Evolutionary conservation across 2,888 invertebrate species (phyloP), one percentile per base, ranked within the genome.

Genomic region (Elysia crispata): DNA sequence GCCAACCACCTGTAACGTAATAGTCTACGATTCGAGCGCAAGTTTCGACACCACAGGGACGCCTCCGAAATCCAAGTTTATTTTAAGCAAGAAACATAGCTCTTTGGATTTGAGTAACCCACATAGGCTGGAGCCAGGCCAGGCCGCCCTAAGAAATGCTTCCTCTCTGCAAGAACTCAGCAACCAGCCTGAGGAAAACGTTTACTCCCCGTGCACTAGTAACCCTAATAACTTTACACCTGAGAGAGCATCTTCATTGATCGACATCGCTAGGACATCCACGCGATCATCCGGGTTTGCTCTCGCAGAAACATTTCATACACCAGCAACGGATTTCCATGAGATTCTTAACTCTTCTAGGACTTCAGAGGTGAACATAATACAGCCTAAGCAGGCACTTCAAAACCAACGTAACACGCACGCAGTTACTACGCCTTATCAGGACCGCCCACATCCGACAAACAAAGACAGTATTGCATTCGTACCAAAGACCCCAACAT

Each of bases 1-100:
- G 1, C 72, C 78, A 28, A 74, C 82, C n/a, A 83, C 78, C 0
- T 83, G 83, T 57, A 83, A 67, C 28, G 82, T 83, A 30, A 83
- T 83, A 31, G 69, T 83, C 30, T 83, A 83, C 50, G 80, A 82
- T 69, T 81, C 79, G 23, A 66, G 77, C 54, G 41, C n/a, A n/a
- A 60, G 77, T 23, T 28, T 76, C 18, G 69, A 66, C 60, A 78
- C 41, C 41, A 11, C 54, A 11, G 31, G 28, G 15, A 28, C 64
- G 1, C 41, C 70, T 11, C 41, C 70, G 8, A 72, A 78, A 28
- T 49, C 72, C 23, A 33, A 23, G 30, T 49, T 15, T 13, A 20
- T 72, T 28, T 72, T 78, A 13, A 50, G 72, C 20, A 60, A 72
- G 0, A 78, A 78, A 50, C 78, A 78, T 62, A 78, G 78, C 30